phyloP scores from a whole-genome alignment of 2,113 vertebrate genomes.

The Colossoma macropomum region DNA sequence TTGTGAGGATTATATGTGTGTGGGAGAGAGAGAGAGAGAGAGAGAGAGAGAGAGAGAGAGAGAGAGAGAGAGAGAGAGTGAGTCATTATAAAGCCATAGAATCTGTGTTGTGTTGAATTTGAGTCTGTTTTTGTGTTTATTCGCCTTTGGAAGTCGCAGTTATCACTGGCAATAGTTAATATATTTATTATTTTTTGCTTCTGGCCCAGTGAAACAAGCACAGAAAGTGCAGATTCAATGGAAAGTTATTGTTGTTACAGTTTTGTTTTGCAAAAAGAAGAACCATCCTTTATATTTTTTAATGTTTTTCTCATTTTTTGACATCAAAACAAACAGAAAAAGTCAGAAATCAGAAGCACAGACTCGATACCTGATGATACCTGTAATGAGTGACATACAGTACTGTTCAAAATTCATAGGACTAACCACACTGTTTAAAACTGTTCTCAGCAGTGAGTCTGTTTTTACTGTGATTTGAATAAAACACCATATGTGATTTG shows the following conservation, averaged over 20 bases:
- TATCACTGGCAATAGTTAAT: slow-evolving; percentile 2
- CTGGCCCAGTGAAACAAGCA: not conserved
- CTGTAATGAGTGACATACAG: no score
- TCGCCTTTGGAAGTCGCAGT: not conserved
- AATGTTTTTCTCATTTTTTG: no score
- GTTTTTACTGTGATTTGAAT: no score
- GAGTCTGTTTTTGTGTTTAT: not conserved
- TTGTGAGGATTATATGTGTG: slow-evolving; percentile 27
- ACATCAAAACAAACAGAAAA: no score
- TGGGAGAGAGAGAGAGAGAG: slow-evolving; percentile 34
- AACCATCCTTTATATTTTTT: no score
- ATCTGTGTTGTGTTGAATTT: slow-evolving; percentile 36
- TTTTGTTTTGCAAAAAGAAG: no score
- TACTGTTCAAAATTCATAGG: no score
- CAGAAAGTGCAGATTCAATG: not conserved
- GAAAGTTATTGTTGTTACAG: not conserved
- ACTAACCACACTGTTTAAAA: no score
- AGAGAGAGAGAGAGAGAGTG: slow-evolving; percentile 38
- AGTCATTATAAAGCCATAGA: slow-evolving; percentile 65
- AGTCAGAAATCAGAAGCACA: no score
- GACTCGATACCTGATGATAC: no score
- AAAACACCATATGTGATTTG: no score
- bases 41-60: slow-evolving; percentile 41
- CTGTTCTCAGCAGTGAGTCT: no score
- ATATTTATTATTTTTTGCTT: not conserved